Evolutionary conservation across 2,797 vertebrate species (phyloP), one percentile per base, ranked within the genome.

Genomic region (Mallotus villosus): DNA sequence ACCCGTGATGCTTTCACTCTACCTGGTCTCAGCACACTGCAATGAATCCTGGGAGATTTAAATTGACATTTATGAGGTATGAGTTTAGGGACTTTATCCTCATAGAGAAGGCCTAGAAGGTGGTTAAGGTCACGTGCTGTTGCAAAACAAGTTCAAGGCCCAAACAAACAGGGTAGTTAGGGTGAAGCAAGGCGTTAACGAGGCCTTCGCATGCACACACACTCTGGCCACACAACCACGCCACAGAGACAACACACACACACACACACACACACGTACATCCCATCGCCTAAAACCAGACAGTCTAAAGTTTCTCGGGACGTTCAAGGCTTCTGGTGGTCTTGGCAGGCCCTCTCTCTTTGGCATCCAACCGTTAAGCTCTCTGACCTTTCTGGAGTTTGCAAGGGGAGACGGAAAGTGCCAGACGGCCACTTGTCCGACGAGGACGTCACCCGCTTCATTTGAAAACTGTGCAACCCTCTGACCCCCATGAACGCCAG

Each of bases 351-450:
- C 57, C 24, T 7, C 67, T 16, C 77, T 60, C 65, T 41, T 27
- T 63, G 68, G 63, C 68, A 27, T 66, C 74, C 37, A 58, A 34
- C 21, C 21, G 75, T 73, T 80, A 79, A 85, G 77, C 69, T 70
- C 41, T n/a, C 51, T 83, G 83, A 83, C 83, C 82, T 85, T 46
- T 84, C 82, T 67, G 76, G 62, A 37, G 74, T 21, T 74, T 67
- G 71, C 2, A 11, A 1, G 41, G 9, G 41, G 41, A 14, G 12
- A 76, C 0, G 58, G 76, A 82, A 76, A 78, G 73, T 80, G 72
- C 76, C 67, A 62, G 78, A 82, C 80, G 77, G 78, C 77, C 63
- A 77, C 19, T 72, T 73, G 78, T 71, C 24, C 75, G 74, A 82
- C 75, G 71, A 67, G 61, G n/a, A 59, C 3, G 69, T 85, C 76